Conservation (phyloP, 2,888 invertebrate species). For the Drosophila meridionalis region DNA sequence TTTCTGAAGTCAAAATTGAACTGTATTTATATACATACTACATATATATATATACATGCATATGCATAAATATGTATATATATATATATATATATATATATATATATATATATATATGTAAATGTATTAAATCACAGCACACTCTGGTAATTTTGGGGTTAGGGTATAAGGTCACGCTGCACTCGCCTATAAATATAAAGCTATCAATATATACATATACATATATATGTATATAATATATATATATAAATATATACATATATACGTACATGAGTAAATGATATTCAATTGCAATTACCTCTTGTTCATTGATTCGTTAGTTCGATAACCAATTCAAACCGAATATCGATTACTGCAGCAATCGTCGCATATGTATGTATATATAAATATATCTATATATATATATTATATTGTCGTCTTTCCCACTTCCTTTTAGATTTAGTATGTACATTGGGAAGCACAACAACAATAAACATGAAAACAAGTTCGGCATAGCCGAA, state of each 20-base stretch:
- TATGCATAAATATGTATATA: not conserved
- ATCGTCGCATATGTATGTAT: not conserved
- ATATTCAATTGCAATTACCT: conserved; percentile 53
- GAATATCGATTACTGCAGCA: conserved; percentile 30
- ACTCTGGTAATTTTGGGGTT: conserved; percentile 8
- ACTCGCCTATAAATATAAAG: conserved; percentile 33
- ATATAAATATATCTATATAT: not conserved
- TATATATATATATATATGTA: not conserved
- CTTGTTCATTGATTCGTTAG: conserved; percentile 20
- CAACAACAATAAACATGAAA: conserved; percentile 49
- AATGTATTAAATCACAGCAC: conserved; percentile 13
- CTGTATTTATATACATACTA: conserved; percentile 19
- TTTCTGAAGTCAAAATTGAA: conserved; percentile 31
- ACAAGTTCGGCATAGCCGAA: conserved; percentile 45
- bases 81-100: not conserved
- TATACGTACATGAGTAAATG: conserved; percentile 12
- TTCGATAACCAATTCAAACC: conserved; percentile 27
- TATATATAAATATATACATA: not conserved
- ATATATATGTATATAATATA: conserved; percentile 1
- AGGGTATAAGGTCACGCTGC: conserved; percentile 16
- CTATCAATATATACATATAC: conserved; percentile 8
- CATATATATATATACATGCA: not conserved
- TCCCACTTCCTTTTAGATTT: conserved; percentile 14
- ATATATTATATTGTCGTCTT: conserved; percentile 1
- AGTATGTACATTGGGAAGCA: conserved; percentile 42